These are phyloP conservation scores for Oreochromis niloticus DNA, from an alignment of 2,113 vertebrate species.

Conservation along the genomic window DNA sequence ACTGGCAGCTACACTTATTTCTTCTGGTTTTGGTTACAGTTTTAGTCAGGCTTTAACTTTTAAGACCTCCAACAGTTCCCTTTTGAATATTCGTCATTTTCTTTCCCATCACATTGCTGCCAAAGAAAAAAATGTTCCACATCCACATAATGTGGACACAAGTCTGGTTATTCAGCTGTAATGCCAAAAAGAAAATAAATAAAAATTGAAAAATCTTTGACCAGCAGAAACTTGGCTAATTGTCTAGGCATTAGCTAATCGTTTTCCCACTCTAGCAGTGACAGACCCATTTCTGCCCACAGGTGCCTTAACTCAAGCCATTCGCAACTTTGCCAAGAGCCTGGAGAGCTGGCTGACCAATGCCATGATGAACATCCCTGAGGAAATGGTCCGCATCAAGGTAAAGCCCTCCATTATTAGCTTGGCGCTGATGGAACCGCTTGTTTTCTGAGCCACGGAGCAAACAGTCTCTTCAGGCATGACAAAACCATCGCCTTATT, in stretches of 20 bases:
- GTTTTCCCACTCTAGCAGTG: background rate
- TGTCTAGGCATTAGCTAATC: background rate
- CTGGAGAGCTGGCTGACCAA: conserved; percentile 92
- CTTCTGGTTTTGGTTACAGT: background rate
- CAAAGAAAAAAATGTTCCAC: background rate
- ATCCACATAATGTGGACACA: background rate
- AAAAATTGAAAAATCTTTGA: background rate
- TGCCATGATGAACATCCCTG: conserved; percentile 93
- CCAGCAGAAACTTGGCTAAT: background rate
- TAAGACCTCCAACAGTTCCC: background rate
- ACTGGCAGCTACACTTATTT: background rate
- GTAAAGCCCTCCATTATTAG: conserved; percentile 42
- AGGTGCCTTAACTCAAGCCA: conserved; percentile 98
- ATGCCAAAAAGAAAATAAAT: background rate
- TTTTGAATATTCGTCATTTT: background rate
- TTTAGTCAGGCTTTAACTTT: background rate
- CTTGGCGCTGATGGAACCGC: background rate
- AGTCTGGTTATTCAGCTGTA: background rate
- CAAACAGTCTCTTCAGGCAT: background rate
- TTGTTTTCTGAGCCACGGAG: background rate
- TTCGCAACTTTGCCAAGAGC: conserved; percentile 94
- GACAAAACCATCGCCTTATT: background rate
- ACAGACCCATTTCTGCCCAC: background rate
- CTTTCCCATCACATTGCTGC: background rate
- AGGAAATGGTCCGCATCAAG: conserved; percentile 94